Percentiles rank a stretch among this genome's conserved stretches.
These are phyloP conservation scores for Synanthedon tipuliformis DNA, from an alignment of 2,888 invertebrate genomes.

Conservation along the genomic window DNA sequence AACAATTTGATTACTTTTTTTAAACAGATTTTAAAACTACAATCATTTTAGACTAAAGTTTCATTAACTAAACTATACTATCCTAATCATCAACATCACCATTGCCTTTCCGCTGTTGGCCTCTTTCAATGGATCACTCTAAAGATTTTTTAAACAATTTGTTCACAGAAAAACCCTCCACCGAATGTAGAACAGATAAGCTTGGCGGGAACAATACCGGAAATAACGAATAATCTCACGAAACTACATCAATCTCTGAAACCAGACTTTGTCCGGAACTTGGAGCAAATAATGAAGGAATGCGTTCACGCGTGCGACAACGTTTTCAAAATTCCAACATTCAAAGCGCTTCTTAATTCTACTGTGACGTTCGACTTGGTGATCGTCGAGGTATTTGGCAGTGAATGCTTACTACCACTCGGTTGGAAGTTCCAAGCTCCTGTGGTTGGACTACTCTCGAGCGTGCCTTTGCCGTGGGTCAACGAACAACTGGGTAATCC, in stretches of 20 bases:
- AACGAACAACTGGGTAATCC: slow-evolving; percentile 69
- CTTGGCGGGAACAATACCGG: slow-evolving; percentile 58
- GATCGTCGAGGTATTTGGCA: slow-evolving; percentile 65
- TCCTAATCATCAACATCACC: too few species aligned
- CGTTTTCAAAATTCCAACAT: slow-evolving; percentile 44
- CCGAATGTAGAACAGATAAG: slow-evolving; percentile 56
- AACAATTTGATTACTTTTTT: too few species aligned
- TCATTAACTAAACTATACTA: too few species aligned
- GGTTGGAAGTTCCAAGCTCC: slow-evolving; percentile 65
- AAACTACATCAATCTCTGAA: slow-evolving; percentile 36
- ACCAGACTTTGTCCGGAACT: slow-evolving; percentile 46
- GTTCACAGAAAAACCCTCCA: slow-evolving; percentile 46
- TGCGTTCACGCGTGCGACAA: slow-evolving; percentile 56
- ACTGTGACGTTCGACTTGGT: slow-evolving; percentile 46
- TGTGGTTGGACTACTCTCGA: slow-evolving; percentile 63
- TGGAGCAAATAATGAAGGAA: slow-evolving; percentile 58
- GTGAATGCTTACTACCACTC: slow-evolving; percentile 70
- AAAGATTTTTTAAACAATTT: too few species aligned
- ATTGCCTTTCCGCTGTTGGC: too few species aligned
- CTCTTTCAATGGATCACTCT: too few species aligned
- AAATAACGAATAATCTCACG: slow-evolving; percentile 53
- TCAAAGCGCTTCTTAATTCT: slow-evolving; percentile 45
- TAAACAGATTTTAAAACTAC: too few species aligned
- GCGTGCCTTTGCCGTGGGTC: slow-evolving; percentile 68
- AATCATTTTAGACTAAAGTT: too few species aligned